phyloP scores from a whole-genome alignment of 2,888 invertebrate genomes.

The Ditylenchus weischeri region DNA sequence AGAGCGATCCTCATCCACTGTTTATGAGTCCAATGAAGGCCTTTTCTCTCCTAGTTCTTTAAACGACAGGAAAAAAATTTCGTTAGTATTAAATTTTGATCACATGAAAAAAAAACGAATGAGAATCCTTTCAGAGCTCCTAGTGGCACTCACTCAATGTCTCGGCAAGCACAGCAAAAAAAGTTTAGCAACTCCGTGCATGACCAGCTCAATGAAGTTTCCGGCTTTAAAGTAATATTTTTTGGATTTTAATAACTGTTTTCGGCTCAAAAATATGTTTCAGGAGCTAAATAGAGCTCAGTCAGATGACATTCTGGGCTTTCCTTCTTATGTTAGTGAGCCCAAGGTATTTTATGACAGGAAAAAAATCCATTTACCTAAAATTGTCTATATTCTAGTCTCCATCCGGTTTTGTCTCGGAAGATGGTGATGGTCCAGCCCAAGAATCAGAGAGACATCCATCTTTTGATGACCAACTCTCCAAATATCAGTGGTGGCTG shows the following conservation, averaged over 20 bases:
- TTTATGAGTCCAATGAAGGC: neutral
- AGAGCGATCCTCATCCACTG: neutral
- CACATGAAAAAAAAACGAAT: slow-evolving; percentile 6
- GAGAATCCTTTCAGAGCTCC: neutral
- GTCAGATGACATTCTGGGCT: slow-evolving; percentile 33
- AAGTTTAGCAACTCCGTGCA: slow-evolving; percentile 25
- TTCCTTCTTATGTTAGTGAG: slow-evolving; percentile 19
- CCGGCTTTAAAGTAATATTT: neutral
- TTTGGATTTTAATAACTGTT: slow-evolving; percentile 7
- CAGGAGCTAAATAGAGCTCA: slow-evolving; percentile 32
- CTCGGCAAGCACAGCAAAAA: neutral
- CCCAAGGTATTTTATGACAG: slow-evolving; percentile 20
- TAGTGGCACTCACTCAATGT: neutral
- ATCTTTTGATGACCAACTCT: slow-evolving; percentile 29
- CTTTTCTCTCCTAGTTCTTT: neutral
- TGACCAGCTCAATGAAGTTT: slow-evolving; percentile 22
- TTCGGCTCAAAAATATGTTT: neutral
- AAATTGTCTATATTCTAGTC: slow-evolving; percentile 16
- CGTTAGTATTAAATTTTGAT: slow-evolving; percentile 21
- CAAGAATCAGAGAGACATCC: slow-evolving; percentile 22
- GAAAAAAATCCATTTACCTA: too few relatives aligned
- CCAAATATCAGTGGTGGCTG: slow-evolving; percentile 34
- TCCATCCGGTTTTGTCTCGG: neutral
- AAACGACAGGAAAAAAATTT: slow-evolving; percentile 17
- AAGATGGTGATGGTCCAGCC: neutral